Percentiles rank a stretch among this genome's conserved stretches.
These are phyloP conservation scores for Chelon labrosus DNA, from an alignment of 2,797 vertebrate species.

Conservation along the genomic window DNA sequence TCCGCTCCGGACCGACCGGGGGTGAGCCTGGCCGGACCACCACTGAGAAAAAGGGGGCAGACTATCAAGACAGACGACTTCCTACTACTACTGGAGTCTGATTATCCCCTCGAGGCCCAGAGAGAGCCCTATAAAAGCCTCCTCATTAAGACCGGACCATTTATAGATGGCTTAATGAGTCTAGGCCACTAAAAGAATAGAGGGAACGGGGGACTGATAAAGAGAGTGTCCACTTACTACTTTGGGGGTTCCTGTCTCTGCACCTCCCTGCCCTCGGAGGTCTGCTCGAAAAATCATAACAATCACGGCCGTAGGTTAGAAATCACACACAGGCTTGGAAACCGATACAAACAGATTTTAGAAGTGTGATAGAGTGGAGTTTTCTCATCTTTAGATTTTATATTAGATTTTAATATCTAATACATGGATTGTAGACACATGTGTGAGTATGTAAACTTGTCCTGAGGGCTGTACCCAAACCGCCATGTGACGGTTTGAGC, in stretches of 20 bases:
- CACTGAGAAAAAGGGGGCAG: slow-evolving; percentile 88
- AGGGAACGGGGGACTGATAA: slow-evolving; percentile 70
- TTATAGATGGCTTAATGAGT: slow-evolving; percentile 86
- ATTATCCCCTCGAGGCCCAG: slow-evolving; percentile 82
- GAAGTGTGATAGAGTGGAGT: slow-evolving; percentile 2
- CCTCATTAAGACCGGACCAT: slow-evolving; percentile 83
- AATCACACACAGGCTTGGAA: background rate
- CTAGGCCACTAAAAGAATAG: slow-evolving; percentile 81
- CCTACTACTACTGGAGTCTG: slow-evolving; percentile 92
- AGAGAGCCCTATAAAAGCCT: slow-evolving; percentile 82
- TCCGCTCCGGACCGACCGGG: slow-evolving; percentile 39
- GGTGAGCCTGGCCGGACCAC: slow-evolving; percentile 88
- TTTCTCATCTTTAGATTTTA: slow-evolving; percentile 1
- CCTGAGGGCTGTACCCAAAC: slow-evolving; percentile 10
- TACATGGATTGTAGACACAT: slow-evolving; percentile 2
- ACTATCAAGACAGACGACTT: slow-evolving; percentile 97
- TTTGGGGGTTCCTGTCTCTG: slow-evolving; percentile 66
- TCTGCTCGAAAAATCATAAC: slow-evolving; percentile 28
- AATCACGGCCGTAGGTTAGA: slow-evolving; percentile 8
- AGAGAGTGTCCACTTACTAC: slow-evolving; percentile 73
- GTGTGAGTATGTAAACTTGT: slow-evolving; percentile 7
- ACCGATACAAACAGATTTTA: slow-evolving; percentile 6
- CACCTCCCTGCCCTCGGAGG: slow-evolving; percentile 65
- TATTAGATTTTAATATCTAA: too few relatives aligned
- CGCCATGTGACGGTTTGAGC: slow-evolving; percentile 19